Evolutionary conservation across 2,113 vertebrate genomes (phyloP), one percentile per base, ranked within the genome.

Genomic region (Etia nguti): DNA sequence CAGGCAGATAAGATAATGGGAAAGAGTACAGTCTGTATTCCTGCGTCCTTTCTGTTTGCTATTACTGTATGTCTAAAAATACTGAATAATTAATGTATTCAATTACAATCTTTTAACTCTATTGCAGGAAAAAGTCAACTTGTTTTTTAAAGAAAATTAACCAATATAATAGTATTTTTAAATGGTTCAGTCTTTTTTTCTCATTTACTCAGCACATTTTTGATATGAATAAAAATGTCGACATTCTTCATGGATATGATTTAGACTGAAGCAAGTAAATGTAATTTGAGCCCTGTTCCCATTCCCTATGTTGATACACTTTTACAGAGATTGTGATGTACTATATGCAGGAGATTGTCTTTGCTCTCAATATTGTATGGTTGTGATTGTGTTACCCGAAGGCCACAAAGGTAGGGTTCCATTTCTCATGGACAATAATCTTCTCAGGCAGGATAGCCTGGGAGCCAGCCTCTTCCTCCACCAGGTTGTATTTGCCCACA

Each of bases 401-500:
- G 82, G 95, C 92, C 84, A 96, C 96, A 6, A 96, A 95, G 81
- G 92, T 83, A 73, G 96, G 91, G 93, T 96, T 96, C 97, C 97
- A 98, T 1, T 97, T 96, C 95, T 98, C 96, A 0, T 99, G 97
- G 56, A 98, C 97, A 0, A 98, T 81, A 1, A 95, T 96, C 92
- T 97, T 97, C 83, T 97, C 97, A 8, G 98, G 96, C 0, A 57
- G 86, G 12, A 96, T 94, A 1, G 92, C 90, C 89, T 95, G 9
- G 0, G 97, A 95, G 4, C 95, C 97, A 0, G 79, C 36, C 87
- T 99, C 95, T 0, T 95, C 91, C 9, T 43, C 91, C 0, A 83
- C 1, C 52, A 99, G 96, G 93, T 97, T 95, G 88, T 97, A 86
- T 93, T 98, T 98, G 20, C 98, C 98, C 89, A 99, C 95, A 79